Evolutionary conservation across 2,797 vertebrate species (phyloP).

Genomic region (Fratercula arctica): DNA sequence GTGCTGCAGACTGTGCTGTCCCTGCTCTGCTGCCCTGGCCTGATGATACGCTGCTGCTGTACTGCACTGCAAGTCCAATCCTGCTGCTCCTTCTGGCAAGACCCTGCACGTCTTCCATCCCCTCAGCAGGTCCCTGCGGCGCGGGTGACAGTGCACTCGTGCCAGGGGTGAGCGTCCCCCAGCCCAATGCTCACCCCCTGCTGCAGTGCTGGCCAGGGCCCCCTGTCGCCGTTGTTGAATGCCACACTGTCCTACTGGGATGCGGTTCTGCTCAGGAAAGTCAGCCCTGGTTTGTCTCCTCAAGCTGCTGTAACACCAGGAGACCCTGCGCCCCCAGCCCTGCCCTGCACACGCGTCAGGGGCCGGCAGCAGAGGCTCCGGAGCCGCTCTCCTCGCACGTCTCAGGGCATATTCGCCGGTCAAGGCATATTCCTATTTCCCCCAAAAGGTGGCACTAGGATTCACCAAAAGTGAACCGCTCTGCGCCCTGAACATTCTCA

Average conservation of each 20-base stretch:
- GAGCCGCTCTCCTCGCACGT: neutral
- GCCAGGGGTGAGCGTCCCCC: neutral
- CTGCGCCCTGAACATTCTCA: neutral
- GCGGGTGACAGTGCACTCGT: neutral
- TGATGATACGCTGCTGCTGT: neutral
- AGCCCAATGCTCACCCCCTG: too few species aligned
- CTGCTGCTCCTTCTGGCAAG: neutral
- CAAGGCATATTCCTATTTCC: neutral
- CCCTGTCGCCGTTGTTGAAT: accelerated
- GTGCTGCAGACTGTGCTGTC: neutral
- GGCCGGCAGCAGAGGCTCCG: neutral
- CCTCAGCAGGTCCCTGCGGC: neutral
- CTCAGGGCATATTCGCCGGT: accelerated
- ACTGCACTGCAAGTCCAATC: accelerated
- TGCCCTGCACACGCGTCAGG: neutral
- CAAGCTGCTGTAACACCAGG: neutral
- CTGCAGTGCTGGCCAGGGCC: neutral
- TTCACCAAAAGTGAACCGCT: neutral
- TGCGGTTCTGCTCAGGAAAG: neutral
- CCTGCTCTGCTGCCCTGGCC: neutral
- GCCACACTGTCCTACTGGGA: neutral
- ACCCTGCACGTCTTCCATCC: neutral
- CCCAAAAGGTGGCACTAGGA: conserved; percentile 68
- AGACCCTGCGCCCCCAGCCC: neutral
- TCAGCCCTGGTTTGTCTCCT: neutral